phyloP scores from a whole-genome alignment of 2,797 vertebrate species.

The Enteromius thamalakanensis region DNA sequence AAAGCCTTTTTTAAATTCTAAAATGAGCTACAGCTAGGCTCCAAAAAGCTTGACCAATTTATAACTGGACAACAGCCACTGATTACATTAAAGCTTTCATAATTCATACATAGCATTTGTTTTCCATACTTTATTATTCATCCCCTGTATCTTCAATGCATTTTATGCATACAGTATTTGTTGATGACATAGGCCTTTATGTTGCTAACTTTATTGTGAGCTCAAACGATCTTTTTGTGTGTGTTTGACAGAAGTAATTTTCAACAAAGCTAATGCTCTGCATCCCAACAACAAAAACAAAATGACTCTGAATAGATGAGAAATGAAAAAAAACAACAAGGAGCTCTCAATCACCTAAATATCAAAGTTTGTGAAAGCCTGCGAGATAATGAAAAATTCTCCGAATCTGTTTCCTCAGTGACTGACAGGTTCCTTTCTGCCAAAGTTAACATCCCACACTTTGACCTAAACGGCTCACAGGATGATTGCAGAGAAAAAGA shows the following conservation, averaged over 20 bases:
- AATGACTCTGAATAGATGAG: background rate
- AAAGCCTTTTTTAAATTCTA: background rate
- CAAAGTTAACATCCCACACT: conserved; percentile 19
- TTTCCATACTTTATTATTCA: background rate
- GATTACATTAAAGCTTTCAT: background rate
- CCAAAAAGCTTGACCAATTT: conserved; percentile 2
- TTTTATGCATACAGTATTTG: background rate
- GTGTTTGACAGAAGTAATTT: background rate
- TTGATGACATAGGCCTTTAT: background rate
- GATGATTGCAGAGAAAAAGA: conserved; percentile 42
- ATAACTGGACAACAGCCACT: background rate
- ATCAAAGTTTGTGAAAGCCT: background rate
- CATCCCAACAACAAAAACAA: background rate
- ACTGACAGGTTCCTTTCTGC: conserved; percentile 12
- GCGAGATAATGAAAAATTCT: background rate
- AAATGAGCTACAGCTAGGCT: background rate
- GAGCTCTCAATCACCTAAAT: background rate
- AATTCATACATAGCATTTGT: background rate
- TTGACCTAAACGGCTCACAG: conserved; percentile 34
- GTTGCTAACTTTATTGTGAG: background rate
- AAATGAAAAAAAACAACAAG: background rate
- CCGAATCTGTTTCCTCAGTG: background rate
- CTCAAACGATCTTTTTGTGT: background rate
- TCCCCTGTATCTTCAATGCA: background rate
- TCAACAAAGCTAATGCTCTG: conserved; percentile 3